Percentiles rank a stretch among this genome's conserved stretches.
phyloP scores from a whole-genome alignment of 1,140 invertebrate species.

The Drosophila nebulosa region DNA sequence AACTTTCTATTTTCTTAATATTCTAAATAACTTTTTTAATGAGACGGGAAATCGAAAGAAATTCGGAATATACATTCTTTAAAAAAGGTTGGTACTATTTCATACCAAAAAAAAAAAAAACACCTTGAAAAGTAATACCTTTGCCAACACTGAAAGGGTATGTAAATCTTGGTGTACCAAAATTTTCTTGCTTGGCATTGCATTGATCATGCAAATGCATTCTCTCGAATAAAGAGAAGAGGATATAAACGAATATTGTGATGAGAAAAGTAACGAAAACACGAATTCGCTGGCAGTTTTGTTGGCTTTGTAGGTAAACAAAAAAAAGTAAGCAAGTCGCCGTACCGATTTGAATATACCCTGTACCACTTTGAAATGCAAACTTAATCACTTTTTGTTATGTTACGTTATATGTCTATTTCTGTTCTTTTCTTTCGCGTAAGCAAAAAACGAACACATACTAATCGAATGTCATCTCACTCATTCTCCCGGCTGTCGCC shows the following conservation, averaged over 20 bases:
- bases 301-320: conserved; percentile 23
- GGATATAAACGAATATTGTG: background rate
- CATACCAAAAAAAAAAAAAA: no score
- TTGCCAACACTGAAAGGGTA: background rate
- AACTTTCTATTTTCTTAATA: background rate
- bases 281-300: conserved; percentile 43
- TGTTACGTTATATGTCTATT: no score
- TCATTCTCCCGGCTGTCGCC: no score
- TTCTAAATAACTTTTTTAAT: background rate
- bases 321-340: background rate
- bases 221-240: conserved; percentile 1
- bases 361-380: no score
- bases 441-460: no score
- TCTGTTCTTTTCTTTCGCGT: no score
- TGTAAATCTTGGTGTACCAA: background rate
- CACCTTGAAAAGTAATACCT: no score
- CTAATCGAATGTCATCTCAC: no score
- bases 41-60: background rate
- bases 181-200: background rate
- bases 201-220: background rate
- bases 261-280: background rate
- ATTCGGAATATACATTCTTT: no score
- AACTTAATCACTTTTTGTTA: no score
- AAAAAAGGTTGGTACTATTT: no score
- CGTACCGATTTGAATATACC: no score